Base-by-base conservation (phyloP, 2,888 invertebrate genomes). In the Glaucopsyche alexis region DNA sequence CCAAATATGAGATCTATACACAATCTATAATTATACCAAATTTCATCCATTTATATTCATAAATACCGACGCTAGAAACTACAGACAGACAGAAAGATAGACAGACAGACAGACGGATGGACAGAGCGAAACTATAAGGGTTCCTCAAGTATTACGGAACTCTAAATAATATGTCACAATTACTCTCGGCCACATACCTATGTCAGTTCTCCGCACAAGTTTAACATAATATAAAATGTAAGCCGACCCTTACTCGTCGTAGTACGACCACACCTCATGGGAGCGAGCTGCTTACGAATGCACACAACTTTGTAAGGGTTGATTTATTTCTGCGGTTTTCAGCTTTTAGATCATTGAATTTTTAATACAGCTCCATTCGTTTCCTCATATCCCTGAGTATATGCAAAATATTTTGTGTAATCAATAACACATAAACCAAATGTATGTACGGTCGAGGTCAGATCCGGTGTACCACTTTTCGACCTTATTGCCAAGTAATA, bases 291-390 rank as follows among this genome's bases (percentile, higher is more conserved):
- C 29, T 60, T 60, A 60, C 60, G 60, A 60, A 60, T 60, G 60
- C 60, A 60, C 60, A 60, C 60, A 60, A 60, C 29, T 60, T 60
- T 60, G 60, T 60, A 60, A 60, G 60, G 60, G 60, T 60, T 60
- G 29, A 60, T 60, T 60, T 60, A 60, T 60, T 60, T 60, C 14
- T 60, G 60, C 7, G 60, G 60, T 38, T 60, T 60, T 13, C 14
- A 60, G 29, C 60, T 60, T 60, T 60, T 60, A 60, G 29, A 60
- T 60, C 60, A 60, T 14, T 60, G 60, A 60, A 60, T 60, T 60
- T 38, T 60, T 60, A 38, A 60, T 60, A 60, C 47, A 47, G 47
- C 13, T 11, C 60, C 29, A 7, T 60, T 60, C 60, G 14, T 38
- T 13, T 60, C 29, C 29, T 60, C 14, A 38, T 60, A 14, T 60